Conservation (phyloP, 2,888 invertebrate genomes). For the Drosophila ustulata region DNA sequence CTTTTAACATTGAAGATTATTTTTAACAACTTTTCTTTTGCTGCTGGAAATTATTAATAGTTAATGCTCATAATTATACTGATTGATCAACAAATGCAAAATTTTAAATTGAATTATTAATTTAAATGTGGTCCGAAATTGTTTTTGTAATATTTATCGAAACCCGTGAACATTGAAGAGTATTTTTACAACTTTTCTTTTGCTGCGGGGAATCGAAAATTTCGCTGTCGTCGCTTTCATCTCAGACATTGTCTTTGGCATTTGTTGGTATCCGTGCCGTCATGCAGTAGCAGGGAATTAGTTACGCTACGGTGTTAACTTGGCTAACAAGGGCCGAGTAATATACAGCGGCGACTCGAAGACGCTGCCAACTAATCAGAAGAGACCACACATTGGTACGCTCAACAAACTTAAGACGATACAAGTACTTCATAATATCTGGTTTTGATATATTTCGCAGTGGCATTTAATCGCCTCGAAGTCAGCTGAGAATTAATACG, state of each 20-base stretch:
- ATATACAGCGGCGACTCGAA: constrained; percentile 36
- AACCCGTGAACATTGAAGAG: no score
- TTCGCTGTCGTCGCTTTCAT: background rate
- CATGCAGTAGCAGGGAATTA: constrained; percentile 67
- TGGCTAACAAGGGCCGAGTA: constrained; percentile 42
- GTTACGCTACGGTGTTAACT: constrained; percentile 48
- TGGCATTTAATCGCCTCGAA: background rate
- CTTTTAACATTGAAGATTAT: background rate
- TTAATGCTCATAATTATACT: no score
- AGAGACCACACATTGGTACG: constrained; percentile 17
- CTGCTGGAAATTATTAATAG: background rate
- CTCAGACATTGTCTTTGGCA: constrained; percentile 2
- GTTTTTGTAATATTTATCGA: no score
- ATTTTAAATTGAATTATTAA: no score
- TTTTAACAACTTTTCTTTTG: background rate
- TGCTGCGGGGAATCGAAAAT: background rate
- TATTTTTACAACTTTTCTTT: background rate
- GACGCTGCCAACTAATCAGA: constrained; percentile 44
- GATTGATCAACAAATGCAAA: no score
- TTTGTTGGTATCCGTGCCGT: constrained; percentile 58
- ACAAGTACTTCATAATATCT: background rate
- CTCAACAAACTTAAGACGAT: background rate
- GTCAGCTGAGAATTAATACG: constrained; percentile 13
- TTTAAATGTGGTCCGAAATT: no score
- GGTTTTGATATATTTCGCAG: background rate